These are phyloP conservation scores for Vanessa cardui DNA, from an alignment of 2,888 invertebrate genomes.

Conservation along the genomic window DNA sequence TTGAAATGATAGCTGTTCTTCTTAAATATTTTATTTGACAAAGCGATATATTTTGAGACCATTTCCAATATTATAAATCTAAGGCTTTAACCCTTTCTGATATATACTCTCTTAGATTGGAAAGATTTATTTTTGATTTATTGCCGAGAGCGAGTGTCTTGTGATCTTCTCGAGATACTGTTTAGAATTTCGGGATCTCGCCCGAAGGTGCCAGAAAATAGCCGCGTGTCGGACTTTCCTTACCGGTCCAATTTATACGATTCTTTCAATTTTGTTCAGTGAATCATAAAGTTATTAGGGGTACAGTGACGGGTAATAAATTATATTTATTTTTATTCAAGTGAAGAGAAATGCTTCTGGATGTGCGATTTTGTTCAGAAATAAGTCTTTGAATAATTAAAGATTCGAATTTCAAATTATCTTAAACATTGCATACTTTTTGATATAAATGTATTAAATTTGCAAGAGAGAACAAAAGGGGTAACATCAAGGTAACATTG, in stretches of 20 bases:
- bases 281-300: neutral
- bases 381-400: too few species aligned
- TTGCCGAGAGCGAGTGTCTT: constrained; percentile 33
- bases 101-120: constrained; percentile 49
- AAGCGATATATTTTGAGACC: neutral
- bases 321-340: neutral
- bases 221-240: constrained; percentile 2
- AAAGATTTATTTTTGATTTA: constrained; percentile 54
- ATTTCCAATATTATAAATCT: constrained; percentile 2
- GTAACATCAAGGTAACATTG: too few species aligned
- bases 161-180: constrained; percentile 27
- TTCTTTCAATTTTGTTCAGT: constrained; percentile 3
- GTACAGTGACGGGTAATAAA: neutral
- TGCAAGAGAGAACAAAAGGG: too few species aligned
- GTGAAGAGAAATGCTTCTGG: neutral
- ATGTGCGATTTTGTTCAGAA: too few species aligned
- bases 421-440: too few species aligned
- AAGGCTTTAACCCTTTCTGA: constrained; percentile 47
- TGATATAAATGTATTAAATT: too few species aligned
- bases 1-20: too few species aligned
- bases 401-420: too few species aligned
- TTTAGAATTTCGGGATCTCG: constrained; percentile 29
- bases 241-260: constrained; percentile 1
- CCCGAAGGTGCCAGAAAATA: neutral
- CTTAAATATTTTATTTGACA: too few species aligned